Evolutionary conservation across 2,888 invertebrate genomes (phyloP), one percentile per base, ranked within the genome.

Genomic region (Pocota personata): DNA sequence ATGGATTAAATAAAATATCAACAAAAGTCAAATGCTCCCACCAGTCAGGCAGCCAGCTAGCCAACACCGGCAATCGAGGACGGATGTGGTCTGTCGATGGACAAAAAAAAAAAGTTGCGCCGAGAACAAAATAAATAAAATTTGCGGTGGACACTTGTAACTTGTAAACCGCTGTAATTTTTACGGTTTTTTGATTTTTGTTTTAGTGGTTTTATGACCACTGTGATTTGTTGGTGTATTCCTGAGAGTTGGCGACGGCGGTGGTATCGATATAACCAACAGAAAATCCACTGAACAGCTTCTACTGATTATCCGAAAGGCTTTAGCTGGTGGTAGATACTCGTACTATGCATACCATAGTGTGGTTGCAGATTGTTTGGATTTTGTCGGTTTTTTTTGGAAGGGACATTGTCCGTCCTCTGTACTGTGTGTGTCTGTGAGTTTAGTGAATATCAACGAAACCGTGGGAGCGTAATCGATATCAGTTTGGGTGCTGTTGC

Each of bases 391-490:
- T 46, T 77, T 76, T 52, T 60, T 77, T n/a, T n/a, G n/a, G 30
- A 82, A 86, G 82, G 86, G 86, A 86, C 82, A 82, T 40, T 73
- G 71, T 72, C 82, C 67, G 48, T 67, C 67, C 32, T 55, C 30
- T 48, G 35, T 35, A 6, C 5, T 58, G 21, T 30, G 30, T 32
- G 32, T 30, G 16, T 32, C 35, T 52, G 14, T 48, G 43, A 12
- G 37, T 75, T 50, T 37, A 40, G 48, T 79, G 82, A 72, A 60
- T 86, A 60, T 69, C 66, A 71, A 77, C 27, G 67, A 32, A 77
- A 86, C 88, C 88, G 88, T 88, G 88, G 87, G 88, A 88, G 87
- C 88, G 87, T 82, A 88, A 88, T 88, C 88, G 82, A 88, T 88
- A 87, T 87, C 78, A 78, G 62, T 72, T 82, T 72, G 40, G 57